phyloP scores from a whole-genome alignment of 2,797 vertebrate species.

The Coregonus sp. region DNA sequence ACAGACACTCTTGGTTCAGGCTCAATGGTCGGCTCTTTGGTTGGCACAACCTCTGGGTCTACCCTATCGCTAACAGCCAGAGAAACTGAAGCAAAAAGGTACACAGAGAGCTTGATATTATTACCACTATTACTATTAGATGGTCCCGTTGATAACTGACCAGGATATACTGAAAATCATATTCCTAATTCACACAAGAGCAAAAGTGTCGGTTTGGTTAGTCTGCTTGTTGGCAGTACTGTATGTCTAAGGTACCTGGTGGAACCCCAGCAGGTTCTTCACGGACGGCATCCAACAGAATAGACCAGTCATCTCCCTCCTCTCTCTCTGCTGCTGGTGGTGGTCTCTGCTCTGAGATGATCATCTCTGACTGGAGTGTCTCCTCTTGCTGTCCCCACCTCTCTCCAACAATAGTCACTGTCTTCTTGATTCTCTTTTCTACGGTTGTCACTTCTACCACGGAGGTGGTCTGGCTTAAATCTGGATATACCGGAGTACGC shows the following conservation, averaged over 20 bases:
- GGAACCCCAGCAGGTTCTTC: slow-evolving; percentile 39
- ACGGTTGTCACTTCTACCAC: slow-evolving; percentile 46
- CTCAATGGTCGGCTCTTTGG: slow-evolving; percentile 4
- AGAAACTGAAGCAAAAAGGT: slow-evolving; percentile 47
- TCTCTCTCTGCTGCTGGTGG: slow-evolving; percentile 27
- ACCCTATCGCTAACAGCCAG: slow-evolving; percentile 23
- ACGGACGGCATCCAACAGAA: slow-evolving; percentile 39
- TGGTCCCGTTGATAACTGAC: not conserved
- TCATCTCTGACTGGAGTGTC: slow-evolving; percentile 41
- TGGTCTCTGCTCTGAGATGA: slow-evolving; percentile 10
- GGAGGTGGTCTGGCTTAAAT: slow-evolving; percentile 20
- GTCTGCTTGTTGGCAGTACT: not conserved
- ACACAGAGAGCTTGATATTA: not conserved
- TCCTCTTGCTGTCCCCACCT: slow-evolving; percentile 2
- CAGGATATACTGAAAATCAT: not conserved
- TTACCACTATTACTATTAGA: not conserved
- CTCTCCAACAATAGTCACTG: slow-evolving; percentile 56
- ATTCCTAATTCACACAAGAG: not conserved
- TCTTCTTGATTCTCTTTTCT: slow-evolving; percentile 47
- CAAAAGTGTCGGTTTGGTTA: not conserved
- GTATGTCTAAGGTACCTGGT: slow-evolving; percentile 53
- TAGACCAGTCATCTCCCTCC: slow-evolving; percentile 60
- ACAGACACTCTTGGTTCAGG: slow-evolving; percentile 27
- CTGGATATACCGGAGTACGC: slow-evolving; percentile 28
- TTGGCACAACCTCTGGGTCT: slow-evolving; percentile 16